Conservation (phyloP, 2,797 vertebrate genomes). For the Huso huso region DNA sequence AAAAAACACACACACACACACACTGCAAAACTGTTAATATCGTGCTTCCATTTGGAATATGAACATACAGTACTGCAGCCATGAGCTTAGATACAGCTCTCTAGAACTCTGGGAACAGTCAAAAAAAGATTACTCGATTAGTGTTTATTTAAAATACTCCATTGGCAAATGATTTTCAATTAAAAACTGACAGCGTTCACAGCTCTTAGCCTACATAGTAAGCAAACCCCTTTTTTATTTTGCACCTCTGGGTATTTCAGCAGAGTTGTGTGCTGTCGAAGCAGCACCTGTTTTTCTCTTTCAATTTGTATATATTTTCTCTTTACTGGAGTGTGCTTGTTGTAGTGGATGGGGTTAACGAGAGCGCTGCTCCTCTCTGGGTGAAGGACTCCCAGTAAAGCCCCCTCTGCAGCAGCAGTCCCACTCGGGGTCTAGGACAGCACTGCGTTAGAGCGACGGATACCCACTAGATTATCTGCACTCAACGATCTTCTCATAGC, state of each 20-base stretch:
- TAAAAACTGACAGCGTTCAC: constrained; percentile 81
- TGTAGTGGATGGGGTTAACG: constrained; percentile 22
- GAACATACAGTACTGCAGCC: too few relatives aligned
- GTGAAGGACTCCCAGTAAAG: not conserved
- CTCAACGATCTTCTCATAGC: constrained; percentile 88
- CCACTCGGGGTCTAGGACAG: constrained; percentile 67
- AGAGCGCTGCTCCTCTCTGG: not conserved
- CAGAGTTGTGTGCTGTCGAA: constrained; percentile 32
- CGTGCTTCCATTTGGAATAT: too few relatives aligned
- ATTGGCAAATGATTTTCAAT: constrained; percentile 77
- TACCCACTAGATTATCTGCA: constrained; percentile 87
- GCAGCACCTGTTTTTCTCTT: constrained; percentile 27
- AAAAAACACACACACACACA: too few relatives aligned
- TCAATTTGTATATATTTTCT: not conserved
- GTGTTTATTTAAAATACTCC: constrained; percentile 88
- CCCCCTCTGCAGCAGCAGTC: not conserved
- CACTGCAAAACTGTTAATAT: too few relatives aligned
- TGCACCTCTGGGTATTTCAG: constrained; percentile 51
- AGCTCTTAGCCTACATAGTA: constrained; percentile 96
- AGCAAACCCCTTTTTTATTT: constrained; percentile 63
- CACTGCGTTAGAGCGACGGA: constrained; percentile 83
- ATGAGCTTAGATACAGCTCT: too few relatives aligned
- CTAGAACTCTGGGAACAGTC: not conserved
- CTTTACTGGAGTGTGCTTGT: constrained; percentile 29
- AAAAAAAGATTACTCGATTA: constrained; percentile 64